A percentile compares a stretch with the other conserved stretches of the same genome.
These are phyloP conservation scores for Epinotia ramella DNA, from an alignment of 2,888 invertebrate genomes.

Conservation along the genomic window DNA sequence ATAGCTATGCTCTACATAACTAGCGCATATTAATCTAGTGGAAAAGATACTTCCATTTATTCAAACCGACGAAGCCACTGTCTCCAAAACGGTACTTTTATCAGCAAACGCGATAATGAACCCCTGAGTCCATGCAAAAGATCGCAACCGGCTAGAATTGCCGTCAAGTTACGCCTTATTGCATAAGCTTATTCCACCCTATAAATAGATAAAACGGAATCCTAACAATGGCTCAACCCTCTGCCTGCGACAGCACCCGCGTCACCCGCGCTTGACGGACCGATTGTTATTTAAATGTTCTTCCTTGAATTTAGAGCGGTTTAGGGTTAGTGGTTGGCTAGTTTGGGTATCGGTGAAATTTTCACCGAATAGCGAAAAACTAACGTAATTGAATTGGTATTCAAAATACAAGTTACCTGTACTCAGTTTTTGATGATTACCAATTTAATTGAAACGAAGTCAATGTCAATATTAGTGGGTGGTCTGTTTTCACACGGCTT, in stretches of 20 bases:
- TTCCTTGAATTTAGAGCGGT: slow-evolving; percentile 63
- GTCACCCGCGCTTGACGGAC: slow-evolving; percentile 58
- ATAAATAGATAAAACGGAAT: slow-evolving; percentile 42
- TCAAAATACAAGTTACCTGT: background rate
- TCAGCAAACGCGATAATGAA: slow-evolving; percentile 27
- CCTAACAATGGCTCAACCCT: slow-evolving; percentile 46
- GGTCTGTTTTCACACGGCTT: too few species aligned
- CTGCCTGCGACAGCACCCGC: slow-evolving; percentile 55
- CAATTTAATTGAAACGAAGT: background rate
- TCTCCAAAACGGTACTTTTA: background rate
- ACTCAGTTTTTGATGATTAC: background rate
- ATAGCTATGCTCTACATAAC: background rate
- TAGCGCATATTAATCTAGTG: background rate
- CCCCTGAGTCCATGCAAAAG: slow-evolving; percentile 3
- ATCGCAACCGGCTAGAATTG: slow-evolving; percentile 1
- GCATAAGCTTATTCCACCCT: slow-evolving; percentile 20
- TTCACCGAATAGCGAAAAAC: background rate
- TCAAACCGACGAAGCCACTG: background rate
- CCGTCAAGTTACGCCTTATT: slow-evolving; percentile 13
- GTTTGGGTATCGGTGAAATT: slow-evolving; percentile 22
- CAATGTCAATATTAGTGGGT: too few species aligned
- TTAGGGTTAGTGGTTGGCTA: slow-evolving; percentile 51
- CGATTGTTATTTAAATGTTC: slow-evolving; percentile 71
- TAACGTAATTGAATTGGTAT: background rate
- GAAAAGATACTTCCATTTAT: background rate